Percentiles rank a stretch among this genome's conserved stretches.
Evolutionary conservation across 2,113 vertebrate species (phyloP).

Genomic region (Gymnorhina tibicen): DNA sequence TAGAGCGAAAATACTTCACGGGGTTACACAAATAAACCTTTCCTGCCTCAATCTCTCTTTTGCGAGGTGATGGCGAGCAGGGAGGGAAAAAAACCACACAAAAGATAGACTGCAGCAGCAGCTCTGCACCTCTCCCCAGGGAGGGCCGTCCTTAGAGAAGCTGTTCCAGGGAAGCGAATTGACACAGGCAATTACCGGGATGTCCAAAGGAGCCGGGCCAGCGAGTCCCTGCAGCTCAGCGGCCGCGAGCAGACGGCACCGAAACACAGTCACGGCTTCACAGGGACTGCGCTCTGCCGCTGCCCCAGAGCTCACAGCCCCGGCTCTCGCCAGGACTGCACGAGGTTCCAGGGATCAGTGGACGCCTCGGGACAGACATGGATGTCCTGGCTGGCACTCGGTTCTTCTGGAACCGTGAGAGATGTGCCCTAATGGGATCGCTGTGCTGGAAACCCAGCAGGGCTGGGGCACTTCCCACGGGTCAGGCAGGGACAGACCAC

Average conservation of each 20-base stretch:
- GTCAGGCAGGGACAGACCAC: fast-evolving
- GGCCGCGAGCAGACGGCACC: neutral
- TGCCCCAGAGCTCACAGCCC: neutral
- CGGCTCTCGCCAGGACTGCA: fast-evolving
- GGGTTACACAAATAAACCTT: neutral
- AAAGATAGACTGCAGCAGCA: neutral
- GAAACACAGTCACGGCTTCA: fast-evolving
- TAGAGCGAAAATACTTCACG: neutral
- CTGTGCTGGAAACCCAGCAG: neutral
- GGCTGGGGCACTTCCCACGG: fast-evolving
- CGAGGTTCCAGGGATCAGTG: neutral
- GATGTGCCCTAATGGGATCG: fast-evolving
- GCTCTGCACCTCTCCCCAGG: neutral
- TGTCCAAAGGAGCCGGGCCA: neutral
- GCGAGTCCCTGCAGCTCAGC: neutral
- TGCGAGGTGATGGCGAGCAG: neutral
- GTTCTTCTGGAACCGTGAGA: neutral
- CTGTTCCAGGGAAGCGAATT: neutral
- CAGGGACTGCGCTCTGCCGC: neutral
- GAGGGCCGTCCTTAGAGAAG: neutral
- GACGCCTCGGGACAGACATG: fast-evolving
- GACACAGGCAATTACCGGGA: neutral
- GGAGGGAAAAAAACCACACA: neutral
- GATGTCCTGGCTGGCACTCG: neutral
- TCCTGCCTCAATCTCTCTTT: neutral